Base-by-base conservation (phyloP, 2,888 invertebrate genomes). In the Coenonympha glycerion region DNA sequence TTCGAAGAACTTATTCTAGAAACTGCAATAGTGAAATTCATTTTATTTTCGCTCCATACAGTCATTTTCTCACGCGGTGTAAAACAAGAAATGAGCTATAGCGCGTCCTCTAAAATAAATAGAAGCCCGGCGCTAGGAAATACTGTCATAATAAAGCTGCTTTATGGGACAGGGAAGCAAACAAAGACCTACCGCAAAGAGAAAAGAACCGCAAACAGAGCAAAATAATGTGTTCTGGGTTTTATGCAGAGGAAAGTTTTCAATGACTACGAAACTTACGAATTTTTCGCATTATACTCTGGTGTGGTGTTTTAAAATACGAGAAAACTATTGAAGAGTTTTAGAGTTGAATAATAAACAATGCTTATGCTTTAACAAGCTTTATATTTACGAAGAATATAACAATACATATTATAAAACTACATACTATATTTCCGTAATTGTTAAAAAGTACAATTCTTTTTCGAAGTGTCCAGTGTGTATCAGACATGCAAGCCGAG, bases 91-190 rank as follows among this genome's bases (percentile, higher is more conserved):
- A 46, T 28, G 39, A 53, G 15, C n/a, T 39, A 47, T 16, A 37
- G 16, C 19, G 13, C 6, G 18, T 37, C 28, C 24, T 24, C 22
- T 40, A 40, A 47, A 44, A 52, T 34, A 53, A 55, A 47, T 53
- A 47, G 24, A n/a, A 49, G 26, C 41, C 24, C 41, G 36, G 22
- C 21, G 45, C 21, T 47, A 42, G 39, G 19, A 50, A 47, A 49
- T 42, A 40, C 34, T 52, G 49, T 47, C 53, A 45, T 53, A 45
- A 56, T 56, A 56, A 56, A 56, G 47, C 50, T 50, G 34, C 53
- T 53, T 50, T 53, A 48, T 53, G 53, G 40, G 19, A 45, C 50
- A 26, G 47, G 49, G 47, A 50, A 53, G 40, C 44, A 37, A 39
- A 47, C 52, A 49, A 48, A 53, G 53, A 53, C 47, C 50, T 28